Conservation (phyloP, 2,113 vertebrate genomes). For the Crotalus viridis region DNA sequence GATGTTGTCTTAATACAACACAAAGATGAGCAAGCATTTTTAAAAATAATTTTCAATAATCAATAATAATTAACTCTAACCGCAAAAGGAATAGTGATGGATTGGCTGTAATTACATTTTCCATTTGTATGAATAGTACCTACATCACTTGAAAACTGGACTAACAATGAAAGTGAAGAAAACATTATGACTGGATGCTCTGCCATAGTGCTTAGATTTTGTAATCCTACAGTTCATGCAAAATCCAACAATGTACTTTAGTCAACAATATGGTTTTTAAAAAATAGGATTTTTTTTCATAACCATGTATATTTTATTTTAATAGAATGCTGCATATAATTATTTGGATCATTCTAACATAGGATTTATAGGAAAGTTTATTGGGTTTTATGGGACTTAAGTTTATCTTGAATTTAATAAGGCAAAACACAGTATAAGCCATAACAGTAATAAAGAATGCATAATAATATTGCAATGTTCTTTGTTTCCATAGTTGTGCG, state of each 20-base stretch:
- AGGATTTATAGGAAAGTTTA: background rate
- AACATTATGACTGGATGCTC: constrained; percentile 35
- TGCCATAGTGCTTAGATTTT: constrained; percentile 27
- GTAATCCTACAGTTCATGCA: constrained; percentile 26
- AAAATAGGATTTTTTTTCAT: constrained; percentile 3
- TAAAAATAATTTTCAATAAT: constrained; percentile 9
- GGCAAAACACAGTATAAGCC: background rate
- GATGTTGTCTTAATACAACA: constrained; percentile 27
- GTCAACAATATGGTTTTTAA: background rate
- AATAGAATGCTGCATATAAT: background rate
- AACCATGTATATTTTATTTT: background rate
- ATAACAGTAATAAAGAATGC: background rate
- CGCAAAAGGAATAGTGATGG: background rate
- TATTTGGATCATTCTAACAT: background rate
- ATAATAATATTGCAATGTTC: background rate
- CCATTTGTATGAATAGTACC: constrained; percentile 1
- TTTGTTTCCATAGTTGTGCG: background rate
- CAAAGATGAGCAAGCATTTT: constrained; percentile 21
- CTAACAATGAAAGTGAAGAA: constrained; percentile 28
- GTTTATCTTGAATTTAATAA: background rate
- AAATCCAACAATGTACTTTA: constrained; percentile 10
- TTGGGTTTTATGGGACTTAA: background rate
- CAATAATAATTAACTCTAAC: constrained; percentile 19
- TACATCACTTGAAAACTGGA: background rate
- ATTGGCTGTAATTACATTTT: constrained; percentile 26